Conservation (phyloP, 2,797 vertebrate genomes). For the Oreochromis grahami region DNA sequence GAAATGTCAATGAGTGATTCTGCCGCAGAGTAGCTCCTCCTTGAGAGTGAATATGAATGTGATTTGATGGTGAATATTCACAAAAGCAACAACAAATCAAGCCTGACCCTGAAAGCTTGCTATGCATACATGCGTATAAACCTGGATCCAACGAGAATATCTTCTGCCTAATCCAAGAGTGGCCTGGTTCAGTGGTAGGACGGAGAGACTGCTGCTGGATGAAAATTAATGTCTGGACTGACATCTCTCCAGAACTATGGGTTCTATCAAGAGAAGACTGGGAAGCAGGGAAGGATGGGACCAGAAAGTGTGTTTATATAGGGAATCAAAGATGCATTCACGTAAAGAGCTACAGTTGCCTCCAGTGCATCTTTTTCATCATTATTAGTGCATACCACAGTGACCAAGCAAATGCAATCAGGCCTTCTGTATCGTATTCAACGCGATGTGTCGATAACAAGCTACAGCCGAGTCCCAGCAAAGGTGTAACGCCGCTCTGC, state of each 20-base stretch:
- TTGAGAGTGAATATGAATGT: not conserved
- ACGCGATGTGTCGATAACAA: not conserved
- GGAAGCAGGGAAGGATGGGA: not conserved
- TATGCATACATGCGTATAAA: not conserved
- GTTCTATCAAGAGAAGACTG: not conserved
- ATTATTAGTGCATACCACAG: not conserved
- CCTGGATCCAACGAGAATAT: not conserved
- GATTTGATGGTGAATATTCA: not conserved
- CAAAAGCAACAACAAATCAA: not conserved
- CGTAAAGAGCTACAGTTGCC: not conserved
- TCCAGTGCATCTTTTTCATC: not conserved
- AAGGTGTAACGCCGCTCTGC: not conserved
- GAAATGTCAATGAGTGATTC: not conserved
- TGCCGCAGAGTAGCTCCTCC: not conserved
- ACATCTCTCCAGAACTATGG: not conserved
- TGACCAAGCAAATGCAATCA: not conserved
- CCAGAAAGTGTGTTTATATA: not conserved
- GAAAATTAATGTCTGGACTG: not conserved
- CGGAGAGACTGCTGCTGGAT: not conserved
- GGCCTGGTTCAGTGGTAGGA: not conserved
- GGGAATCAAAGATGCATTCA: not conserved
- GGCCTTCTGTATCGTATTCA: not conserved
- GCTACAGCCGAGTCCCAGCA: not conserved
- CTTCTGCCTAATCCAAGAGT: slow-evolving; percentile 5
- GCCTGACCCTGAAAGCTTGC: not conserved